Conservation (phyloP, 2,113 vertebrate species). For the Ammodytes dubius region DNA sequence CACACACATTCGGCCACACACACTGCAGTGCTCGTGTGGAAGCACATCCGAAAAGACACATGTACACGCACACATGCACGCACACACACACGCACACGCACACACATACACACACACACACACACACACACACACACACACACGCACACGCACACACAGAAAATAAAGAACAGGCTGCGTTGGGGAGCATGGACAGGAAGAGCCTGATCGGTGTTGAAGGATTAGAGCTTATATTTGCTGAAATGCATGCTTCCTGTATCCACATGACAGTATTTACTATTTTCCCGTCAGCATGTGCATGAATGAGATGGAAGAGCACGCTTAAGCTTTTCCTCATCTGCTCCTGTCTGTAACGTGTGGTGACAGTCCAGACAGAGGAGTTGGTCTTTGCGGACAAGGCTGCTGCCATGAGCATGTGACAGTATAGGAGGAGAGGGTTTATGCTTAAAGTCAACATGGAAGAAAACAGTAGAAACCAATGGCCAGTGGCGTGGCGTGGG, state of each 20-base stretch:
- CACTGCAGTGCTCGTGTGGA: not conserved
- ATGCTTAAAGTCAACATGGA: slow-evolving; percentile 42
- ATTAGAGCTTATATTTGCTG: slow-evolving; percentile 31
- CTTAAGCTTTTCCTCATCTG: slow-evolving; percentile 32
- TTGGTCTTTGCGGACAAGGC: slow-evolving; percentile 27
- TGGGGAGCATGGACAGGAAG: slow-evolving; percentile 38
- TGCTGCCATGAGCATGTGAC: slow-evolving; percentile 34
- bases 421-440: slow-evolving; percentile 52
- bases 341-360: slow-evolving; percentile 14
- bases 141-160: slow-evolving; percentile 10
- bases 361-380: slow-evolving; percentile 24
- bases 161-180: slow-evolving; percentile 35
- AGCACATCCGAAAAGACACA: slow-evolving; percentile 10
- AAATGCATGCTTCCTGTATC: slow-evolving; percentile 44
- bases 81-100: not conserved
- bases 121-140: not conserved
- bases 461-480: slow-evolving; percentile 38
- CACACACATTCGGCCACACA: slow-evolving; percentile 1
- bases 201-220: slow-evolving; percentile 14
- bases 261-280: slow-evolving; percentile 12
- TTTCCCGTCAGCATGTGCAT: not conserved
- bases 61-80: not conserved
- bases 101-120: not conserved
- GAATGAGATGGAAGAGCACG: not conserved
- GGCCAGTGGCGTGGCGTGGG: too few species aligned